These are phyloP conservation scores for Drosophila novamexicana DNA, from an alignment of 1,140 invertebrate genomes.

Conservation along the genomic window DNA sequence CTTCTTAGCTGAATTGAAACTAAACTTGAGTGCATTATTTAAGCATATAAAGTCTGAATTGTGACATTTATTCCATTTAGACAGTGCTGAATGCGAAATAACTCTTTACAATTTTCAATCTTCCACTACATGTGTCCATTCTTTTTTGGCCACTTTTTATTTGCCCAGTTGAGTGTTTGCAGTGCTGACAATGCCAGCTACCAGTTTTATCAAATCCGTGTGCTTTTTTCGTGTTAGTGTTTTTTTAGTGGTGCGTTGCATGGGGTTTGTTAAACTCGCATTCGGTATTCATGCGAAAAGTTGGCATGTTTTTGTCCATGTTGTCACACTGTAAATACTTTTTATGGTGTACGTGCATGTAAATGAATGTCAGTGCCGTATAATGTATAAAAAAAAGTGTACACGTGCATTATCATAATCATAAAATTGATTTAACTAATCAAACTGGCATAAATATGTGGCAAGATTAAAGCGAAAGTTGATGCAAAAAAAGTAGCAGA, in stretches of 20 bases:
- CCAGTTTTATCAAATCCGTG: slow-evolving; percentile 37
- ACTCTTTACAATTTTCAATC: slow-evolving; percentile 37
- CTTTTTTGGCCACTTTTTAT: slow-evolving; percentile 53
- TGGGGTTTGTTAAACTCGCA: slow-evolving; percentile 58
- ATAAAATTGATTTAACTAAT: slow-evolving; percentile 80
- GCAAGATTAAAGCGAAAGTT: slow-evolving; percentile 24
- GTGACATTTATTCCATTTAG: slow-evolving; percentile 41
- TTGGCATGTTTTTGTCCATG: slow-evolving; percentile 52
- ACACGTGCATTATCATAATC: slow-evolving; percentile 65
- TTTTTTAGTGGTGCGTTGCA: slow-evolving; percentile 21
- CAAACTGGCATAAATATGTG: slow-evolving; percentile 60
- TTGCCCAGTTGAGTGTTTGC: slow-evolving; percentile 51
- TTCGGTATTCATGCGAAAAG: slow-evolving; percentile 77
- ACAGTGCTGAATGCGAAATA: slow-evolving; percentile 13
- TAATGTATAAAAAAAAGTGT: slow-evolving; percentile 32
- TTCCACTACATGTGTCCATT: slow-evolving; percentile 44
- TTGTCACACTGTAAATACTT: slow-evolving; percentile 50
- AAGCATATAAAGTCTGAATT: slow-evolving; percentile 32
- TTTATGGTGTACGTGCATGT: slow-evolving; percentile 57
- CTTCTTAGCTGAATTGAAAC: slow-evolving; percentile 3
- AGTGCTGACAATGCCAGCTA: slow-evolving; percentile 40
- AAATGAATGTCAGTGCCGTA: slow-evolving; percentile 51
- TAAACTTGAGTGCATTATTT: slow-evolving; percentile 33
- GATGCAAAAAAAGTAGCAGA: neutral
- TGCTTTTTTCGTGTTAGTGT: slow-evolving; percentile 8